Base-by-base conservation (phyloP, 2,888 invertebrate genomes). In the Drosophila setosimentum region DNA sequence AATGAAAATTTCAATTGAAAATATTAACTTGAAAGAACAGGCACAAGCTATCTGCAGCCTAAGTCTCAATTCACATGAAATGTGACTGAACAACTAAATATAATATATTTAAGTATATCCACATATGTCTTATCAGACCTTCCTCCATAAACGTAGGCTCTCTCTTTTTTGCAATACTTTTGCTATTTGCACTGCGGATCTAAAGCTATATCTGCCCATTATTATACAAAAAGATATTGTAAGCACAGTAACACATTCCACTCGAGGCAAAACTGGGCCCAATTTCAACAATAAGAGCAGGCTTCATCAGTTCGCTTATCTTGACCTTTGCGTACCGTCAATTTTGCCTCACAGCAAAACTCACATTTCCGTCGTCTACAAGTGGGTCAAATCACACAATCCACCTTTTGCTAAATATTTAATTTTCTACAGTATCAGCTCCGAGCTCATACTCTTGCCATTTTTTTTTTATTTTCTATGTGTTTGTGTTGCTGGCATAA, bases 301-400 rank as follows among this genome's bases (percentile, higher is more conserved):
- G 54, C 68, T 73, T 73, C 73, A 63, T 68, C 63, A 62, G 50
- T 48, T 62, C 18, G 49, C 62, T 60, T 73, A 63, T 55, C 63
- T 63, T 73, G 67, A 68, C 55, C 73, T 73, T 61, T 73, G 42
- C 32, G 45, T 32, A 32, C 48, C 64, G 57, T 27, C 45, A 30
- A 13, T 33, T 49, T 7, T 49, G 5, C n/a, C 42, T 27, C 13
- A 13, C 48, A 18, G 24, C 48, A 49, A 33, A n/a, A 3, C 18
- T 42, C 32, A 45, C 24, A 16, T 53, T 35, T 16, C 27, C 33
- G 18, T 1, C 32, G 35, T 30, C 49, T 45, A n/a, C 60, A 68
- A 67, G 73, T 76, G 68, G 73, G 68, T 77, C 73, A 76, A 60
- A 42, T 13, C 30, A 18, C 27, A 7, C 24, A 37, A 50, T 30